Conservation (phyloP, 2,113 vertebrate species). For the Dipodomys spectabilis region DNA sequence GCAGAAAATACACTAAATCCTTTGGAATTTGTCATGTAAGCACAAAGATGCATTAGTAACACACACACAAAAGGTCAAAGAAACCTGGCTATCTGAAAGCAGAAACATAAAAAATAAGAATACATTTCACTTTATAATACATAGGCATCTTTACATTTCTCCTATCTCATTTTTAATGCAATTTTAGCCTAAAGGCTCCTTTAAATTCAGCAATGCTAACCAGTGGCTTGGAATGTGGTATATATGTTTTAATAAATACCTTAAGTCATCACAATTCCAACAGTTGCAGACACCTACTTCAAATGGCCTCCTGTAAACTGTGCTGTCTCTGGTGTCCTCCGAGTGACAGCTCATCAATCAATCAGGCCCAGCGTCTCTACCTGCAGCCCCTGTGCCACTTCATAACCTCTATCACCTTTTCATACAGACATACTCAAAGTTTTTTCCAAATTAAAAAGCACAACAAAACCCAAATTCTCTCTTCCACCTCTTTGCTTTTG, state of each 20-base stretch:
- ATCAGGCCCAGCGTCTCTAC: neutral
- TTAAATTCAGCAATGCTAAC: constrained; percentile 78
- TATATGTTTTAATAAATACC: constrained; percentile 58
- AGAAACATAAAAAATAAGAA: neutral
- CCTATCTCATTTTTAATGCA: constrained; percentile 65
- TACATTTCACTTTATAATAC: constrained; percentile 16
- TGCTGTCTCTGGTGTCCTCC: neutral
- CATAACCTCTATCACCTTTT: neutral
- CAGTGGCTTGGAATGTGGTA: constrained; percentile 74
- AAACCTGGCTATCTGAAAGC: neutral
- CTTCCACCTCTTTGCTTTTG: neutral
- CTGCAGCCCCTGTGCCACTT: neutral
- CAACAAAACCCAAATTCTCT: neutral
- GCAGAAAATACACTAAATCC: neutral
- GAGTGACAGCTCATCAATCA: neutral
- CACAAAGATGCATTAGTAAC: constrained; percentile 53
- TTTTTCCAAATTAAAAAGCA: neutral
- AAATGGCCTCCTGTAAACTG: neutral
- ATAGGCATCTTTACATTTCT: constrained; percentile 25
- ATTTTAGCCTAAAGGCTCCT: constrained; percentile 75
- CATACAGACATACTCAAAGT: neutral
- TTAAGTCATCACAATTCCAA: constrained; percentile 50
- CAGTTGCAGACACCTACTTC: neutral
- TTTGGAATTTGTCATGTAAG: constrained; percentile 17
- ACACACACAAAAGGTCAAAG: neutral